Percentiles rank a stretch among this genome's conserved stretches.
Evolutionary conservation across 2,797 vertebrate species (phyloP).

Genomic region (Lithobates sylvaticus): DNA sequence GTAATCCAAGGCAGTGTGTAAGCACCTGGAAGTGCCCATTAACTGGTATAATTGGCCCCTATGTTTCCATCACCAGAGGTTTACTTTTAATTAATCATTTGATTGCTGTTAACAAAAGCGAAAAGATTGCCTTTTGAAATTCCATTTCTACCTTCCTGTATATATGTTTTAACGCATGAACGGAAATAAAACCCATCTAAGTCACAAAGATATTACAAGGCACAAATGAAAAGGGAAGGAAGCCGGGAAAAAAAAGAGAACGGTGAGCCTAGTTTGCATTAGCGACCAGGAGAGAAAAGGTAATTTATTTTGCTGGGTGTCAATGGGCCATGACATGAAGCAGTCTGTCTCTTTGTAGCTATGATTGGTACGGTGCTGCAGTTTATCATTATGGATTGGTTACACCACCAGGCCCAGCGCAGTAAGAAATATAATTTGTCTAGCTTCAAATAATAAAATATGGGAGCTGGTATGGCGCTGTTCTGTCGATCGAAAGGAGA

Average conservation of each 20-base stretch:
- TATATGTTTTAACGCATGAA: neutral
- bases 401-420: slow-evolving; percentile 23
- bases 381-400: slow-evolving; percentile 52
- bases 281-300: slow-evolving; percentile 36
- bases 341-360: slow-evolving; percentile 47
- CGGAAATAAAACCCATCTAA: neutral
- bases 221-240: neutral
- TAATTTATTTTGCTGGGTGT: slow-evolving; percentile 50
- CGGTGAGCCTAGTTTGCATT: slow-evolving; percentile 32
- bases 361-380: slow-evolving; percentile 39
- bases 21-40: too few relatives aligned
- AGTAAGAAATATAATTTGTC: slow-evolving; percentile 43
- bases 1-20: too few relatives aligned
- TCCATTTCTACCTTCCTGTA: neutral
- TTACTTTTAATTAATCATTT: neutral
- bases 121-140: too few relatives aligned
- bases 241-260: neutral
- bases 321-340: slow-evolving; percentile 52
- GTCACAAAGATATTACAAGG: neutral
- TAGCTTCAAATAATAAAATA: slow-evolving; percentile 45
- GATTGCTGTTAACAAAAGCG: neutral
- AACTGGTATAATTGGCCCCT: too few relatives aligned
- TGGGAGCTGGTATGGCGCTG: neutral
- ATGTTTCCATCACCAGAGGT: too few relatives aligned
- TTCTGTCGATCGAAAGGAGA: slow-evolving; percentile 17